Percentiles rank a stretch among this genome's conserved stretches.
Evolutionary conservation across 2,888 invertebrate genomes (phyloP).

Genomic region (Dinocampus coccinellae): DNA sequence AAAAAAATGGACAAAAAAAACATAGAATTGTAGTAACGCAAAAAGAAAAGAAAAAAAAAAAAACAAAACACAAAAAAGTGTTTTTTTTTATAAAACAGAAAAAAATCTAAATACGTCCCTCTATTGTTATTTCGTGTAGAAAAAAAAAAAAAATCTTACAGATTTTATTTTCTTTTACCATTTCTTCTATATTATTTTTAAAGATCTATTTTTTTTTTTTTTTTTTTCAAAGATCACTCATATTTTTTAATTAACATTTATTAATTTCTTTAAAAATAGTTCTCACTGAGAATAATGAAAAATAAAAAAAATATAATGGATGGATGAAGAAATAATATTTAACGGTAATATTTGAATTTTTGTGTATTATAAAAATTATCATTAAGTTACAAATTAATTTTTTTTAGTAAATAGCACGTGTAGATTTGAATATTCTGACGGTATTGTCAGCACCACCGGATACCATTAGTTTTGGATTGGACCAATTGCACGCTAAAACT

Average conservation of each 20-base stretch:
- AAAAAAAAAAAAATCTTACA: too few relatives aligned
- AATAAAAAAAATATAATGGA: too few relatives aligned
- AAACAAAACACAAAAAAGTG: constrained; percentile 25
- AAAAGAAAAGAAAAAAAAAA: constrained; percentile 30
- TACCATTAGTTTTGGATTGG: constrained; percentile 84
- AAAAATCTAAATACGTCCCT: neutral
- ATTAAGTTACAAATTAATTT: neutral
- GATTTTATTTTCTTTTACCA: too few relatives aligned
- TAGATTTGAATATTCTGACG: constrained; percentile 86
- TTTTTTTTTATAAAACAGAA: neutral
- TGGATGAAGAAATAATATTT: neutral
- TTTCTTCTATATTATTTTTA: too few relatives aligned
- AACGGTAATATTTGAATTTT: neutral
- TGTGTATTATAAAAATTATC: neutral
- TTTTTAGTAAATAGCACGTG: constrained; percentile 62
- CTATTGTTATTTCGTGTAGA: neutral
- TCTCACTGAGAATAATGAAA: too few relatives aligned
- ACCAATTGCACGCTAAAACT: constrained; percentile 95
- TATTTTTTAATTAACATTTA: too few relatives aligned
- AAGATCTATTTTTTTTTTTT: too few relatives aligned
- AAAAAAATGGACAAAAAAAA: constrained; percentile 30
- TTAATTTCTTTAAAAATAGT: too few relatives aligned
- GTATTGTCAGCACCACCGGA: constrained; percentile 96
- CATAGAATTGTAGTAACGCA: constrained; percentile 23
- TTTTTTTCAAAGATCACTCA: too few relatives aligned